phyloP scores from a whole-genome alignment of 2,888 invertebrate species.

The Tupiocoris notatus region DNA sequence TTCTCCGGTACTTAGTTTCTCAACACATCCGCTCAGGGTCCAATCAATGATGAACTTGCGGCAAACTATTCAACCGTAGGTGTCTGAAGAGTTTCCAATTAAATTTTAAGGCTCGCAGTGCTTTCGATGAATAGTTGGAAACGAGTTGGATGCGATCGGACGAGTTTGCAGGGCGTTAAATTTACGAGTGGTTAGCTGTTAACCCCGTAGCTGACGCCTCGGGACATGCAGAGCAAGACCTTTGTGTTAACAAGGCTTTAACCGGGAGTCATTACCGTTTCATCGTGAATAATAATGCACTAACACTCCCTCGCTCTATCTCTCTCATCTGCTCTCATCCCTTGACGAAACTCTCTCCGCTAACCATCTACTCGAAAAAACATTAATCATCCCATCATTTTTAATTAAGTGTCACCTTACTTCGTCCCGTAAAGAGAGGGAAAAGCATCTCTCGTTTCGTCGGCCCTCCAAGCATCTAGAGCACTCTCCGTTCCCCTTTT shows the following conservation, averaged over 20 bases:
- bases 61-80: too few relatives aligned
- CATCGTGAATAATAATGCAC: constrained; percentile 33
- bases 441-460: neutral
- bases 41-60: too few relatives aligned
- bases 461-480: neutral
- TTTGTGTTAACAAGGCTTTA: constrained; percentile 42
- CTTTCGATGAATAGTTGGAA: constrained; percentile 8
- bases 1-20: too few relatives aligned
- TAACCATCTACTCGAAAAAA: constrained; percentile 15
- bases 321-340: constrained; percentile 11
- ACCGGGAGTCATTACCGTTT: constrained; percentile 39
- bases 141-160: constrained; percentile 14
- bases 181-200: constrained; percentile 41
- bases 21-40: too few relatives aligned
- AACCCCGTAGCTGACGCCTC: constrained; percentile 32
- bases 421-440: constrained; percentile 1
- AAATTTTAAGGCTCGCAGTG: constrained; percentile 4
- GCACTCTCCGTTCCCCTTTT: constrained; percentile 7
- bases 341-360: neutral
- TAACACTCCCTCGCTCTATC: neutral
- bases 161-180: constrained; percentile 24
- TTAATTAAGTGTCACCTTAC: constrained; percentile 44
- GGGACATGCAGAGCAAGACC: constrained; percentile 33
- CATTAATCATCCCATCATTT: constrained; percentile 44
- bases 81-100: too few relatives aligned